These are phyloP conservation scores for Anthopleura xanthogrammica DNA, from an alignment of 92 coral and sea anemone genomes.

Conservation along the genomic window DNA sequence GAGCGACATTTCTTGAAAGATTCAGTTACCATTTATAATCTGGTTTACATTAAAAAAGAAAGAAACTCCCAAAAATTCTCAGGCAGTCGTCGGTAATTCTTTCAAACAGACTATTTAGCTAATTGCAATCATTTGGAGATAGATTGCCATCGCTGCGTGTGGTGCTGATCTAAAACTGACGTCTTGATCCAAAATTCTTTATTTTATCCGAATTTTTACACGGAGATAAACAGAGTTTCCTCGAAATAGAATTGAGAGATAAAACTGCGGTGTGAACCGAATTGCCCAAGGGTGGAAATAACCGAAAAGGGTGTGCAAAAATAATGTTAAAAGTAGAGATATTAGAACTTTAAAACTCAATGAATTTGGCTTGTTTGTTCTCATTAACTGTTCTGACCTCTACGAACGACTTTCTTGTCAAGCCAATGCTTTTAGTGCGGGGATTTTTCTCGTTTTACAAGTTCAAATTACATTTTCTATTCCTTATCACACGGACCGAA, in stretches of 20 bases:
- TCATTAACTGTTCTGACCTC: background rate
- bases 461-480: constrained; percentile 18
- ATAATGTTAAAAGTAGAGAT: background rate
- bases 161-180: background rate
- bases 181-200: background rate
- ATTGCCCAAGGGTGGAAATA: background rate
- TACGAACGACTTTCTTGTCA: background rate
- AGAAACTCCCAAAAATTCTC: background rate
- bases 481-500: background rate
- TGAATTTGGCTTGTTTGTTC: background rate
- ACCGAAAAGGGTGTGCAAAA: background rate
- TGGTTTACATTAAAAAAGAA: background rate
- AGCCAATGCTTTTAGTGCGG: constrained; percentile 4
- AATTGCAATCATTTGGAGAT: background rate
- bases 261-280: background rate
- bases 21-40: background rate
- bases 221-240: background rate
- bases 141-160: background rate
- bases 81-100: background rate
- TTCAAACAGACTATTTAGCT: background rate
- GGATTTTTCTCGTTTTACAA: constrained; percentile 8
- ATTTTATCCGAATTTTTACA: background rate
- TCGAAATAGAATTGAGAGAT: background rate
- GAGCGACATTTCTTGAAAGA: background rate
- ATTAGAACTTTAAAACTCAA: background rate